Percentiles rank a stretch among this genome's conserved stretches.
phyloP scores from a whole-genome alignment of 2,888 invertebrate species.

The Netelia virgata region DNA sequence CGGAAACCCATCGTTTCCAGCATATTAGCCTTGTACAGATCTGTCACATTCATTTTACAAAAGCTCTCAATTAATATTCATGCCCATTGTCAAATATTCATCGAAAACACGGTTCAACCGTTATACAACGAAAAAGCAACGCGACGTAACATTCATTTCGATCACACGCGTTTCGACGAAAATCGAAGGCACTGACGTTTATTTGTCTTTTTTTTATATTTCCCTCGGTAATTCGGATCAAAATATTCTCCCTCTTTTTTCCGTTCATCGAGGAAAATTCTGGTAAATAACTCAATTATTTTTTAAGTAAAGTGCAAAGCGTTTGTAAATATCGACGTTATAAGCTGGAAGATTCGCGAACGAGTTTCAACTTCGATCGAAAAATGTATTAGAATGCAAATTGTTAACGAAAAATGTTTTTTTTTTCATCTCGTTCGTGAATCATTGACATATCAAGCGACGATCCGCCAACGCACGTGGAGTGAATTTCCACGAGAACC shows the following conservation, averaged over 20 bases:
- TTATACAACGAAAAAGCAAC: neutral
- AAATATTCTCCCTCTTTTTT: no score
- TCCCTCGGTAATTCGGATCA: no score
- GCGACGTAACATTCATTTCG: neutral
- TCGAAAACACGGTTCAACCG: conserved; percentile 6
- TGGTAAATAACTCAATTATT: no score
- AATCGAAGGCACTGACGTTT: neutral
- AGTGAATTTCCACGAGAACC: conserved; percentile 54
- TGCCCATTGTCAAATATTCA: conserved; percentile 20
- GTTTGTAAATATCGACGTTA: no score
- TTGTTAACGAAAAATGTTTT: no score
- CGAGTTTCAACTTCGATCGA: no score
- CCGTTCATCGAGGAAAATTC: no score
- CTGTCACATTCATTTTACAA: conserved; percentile 28
- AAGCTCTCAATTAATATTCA: neutral
- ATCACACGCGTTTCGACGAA: conserved; percentile 2
- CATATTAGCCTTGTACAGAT: conserved; percentile 21
- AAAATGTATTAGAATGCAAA: no score
- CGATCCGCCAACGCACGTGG: conserved; percentile 1
- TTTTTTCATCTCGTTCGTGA: no score
- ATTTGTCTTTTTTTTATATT: neutral
- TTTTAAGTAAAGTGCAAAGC: no score
- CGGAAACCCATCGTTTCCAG: neutral
- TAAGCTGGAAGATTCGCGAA: no score
- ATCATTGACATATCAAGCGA: neutral